Percentiles rank a stretch among this genome's conserved stretches.
These are phyloP conservation scores for Barypeithes pellucidus DNA, from an alignment of 2,888 invertebrate species.

Conservation along the genomic window DNA sequence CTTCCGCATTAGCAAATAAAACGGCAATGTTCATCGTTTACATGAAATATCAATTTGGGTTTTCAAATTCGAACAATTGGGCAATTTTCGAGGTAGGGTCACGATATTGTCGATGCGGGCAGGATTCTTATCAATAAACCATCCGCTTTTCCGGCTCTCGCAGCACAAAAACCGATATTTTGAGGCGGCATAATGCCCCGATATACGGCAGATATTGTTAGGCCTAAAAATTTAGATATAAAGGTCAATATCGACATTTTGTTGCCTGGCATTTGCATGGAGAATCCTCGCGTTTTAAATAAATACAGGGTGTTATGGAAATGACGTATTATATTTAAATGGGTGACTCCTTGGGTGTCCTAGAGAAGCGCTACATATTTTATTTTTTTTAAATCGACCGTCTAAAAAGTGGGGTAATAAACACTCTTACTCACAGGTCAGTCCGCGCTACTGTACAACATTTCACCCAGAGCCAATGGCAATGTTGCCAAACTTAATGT, in stretches of 20 bases:
- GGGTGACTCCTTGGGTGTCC: too few relatives aligned
- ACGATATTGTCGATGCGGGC: slow-evolving; percentile 14
- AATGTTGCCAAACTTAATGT: too few relatives aligned
- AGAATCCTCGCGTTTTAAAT: too few relatives aligned
- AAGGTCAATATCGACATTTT: neutral
- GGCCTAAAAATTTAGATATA: neutral
- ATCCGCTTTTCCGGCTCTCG: slow-evolving; percentile 14
- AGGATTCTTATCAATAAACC: slow-evolving; percentile 22
- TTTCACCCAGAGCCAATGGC: too few relatives aligned
- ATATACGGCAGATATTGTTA: slow-evolving; percentile 10
- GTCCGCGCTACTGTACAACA: too few relatives aligned
- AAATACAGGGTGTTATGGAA: too few relatives aligned
- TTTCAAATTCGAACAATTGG: neutral
- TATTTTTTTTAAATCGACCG: too few relatives aligned
- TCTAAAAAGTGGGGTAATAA: too few relatives aligned
- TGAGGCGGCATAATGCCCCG: slow-evolving; percentile 8
- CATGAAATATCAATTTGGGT: slow-evolving; percentile 13
- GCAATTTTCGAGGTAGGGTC: slow-evolving; percentile 17
- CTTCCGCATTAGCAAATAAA: slow-evolving; percentile 2
- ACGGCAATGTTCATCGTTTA: slow-evolving; percentile 8
- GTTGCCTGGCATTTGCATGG: too few relatives aligned
- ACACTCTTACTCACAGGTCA: too few relatives aligned
- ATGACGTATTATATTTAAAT: too few relatives aligned
- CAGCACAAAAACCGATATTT: slow-evolving; percentile 13
- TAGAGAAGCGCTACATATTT: too few relatives aligned